phyloP scores from a whole-genome alignment of 2,888 invertebrate species.

The Ennomos fuscantarius region DNA sequence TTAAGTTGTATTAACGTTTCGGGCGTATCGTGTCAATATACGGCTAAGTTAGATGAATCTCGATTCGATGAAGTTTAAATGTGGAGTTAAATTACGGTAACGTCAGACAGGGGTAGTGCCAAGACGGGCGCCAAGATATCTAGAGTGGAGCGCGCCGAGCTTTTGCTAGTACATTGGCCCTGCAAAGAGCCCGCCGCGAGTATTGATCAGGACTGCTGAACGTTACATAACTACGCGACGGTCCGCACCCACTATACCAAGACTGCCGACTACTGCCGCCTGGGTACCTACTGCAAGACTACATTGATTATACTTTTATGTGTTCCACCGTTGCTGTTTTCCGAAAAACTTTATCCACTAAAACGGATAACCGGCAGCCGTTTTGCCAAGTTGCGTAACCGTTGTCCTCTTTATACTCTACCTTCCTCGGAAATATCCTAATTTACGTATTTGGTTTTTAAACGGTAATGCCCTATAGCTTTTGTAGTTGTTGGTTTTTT shows the following conservation, averaged over 20 bases:
- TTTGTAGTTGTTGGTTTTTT: not conserved
- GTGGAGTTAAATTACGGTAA: conserved; percentile 46
- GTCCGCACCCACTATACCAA: conserved; percentile 52
- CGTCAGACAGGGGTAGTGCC: conserved; percentile 52
- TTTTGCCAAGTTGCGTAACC: conserved; percentile 36
- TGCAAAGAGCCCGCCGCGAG: conserved; percentile 68
- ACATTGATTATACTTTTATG: conserved; percentile 50
- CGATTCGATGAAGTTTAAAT: conserved; percentile 42
- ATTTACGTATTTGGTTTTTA: no score
- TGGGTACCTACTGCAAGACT: conserved; percentile 57
- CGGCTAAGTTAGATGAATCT: conserved; percentile 10
- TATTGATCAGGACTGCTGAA: conserved; percentile 80
- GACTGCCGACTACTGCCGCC: conserved; percentile 38
- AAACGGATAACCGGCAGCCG: conserved; percentile 36
- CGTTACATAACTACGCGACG: conserved; percentile 73
- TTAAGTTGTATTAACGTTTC: conserved; percentile 10
- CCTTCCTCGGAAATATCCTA: no score
- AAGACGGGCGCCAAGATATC: conserved; percentile 62
- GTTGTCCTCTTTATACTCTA: conserved; percentile 21
- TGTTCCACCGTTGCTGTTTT: conserved; percentile 44
- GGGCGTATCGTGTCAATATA: not conserved
- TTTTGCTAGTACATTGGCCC: conserved; percentile 72
- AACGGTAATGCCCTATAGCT: not conserved
- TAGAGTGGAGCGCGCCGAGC: conserved; percentile 54
- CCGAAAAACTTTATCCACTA: conserved; percentile 44